Percentiles rank a stretch among this genome's conserved stretches.
Evolutionary conservation across 2,113 vertebrate genomes (phyloP).

Genomic region (Phaetusa simplex): DNA sequence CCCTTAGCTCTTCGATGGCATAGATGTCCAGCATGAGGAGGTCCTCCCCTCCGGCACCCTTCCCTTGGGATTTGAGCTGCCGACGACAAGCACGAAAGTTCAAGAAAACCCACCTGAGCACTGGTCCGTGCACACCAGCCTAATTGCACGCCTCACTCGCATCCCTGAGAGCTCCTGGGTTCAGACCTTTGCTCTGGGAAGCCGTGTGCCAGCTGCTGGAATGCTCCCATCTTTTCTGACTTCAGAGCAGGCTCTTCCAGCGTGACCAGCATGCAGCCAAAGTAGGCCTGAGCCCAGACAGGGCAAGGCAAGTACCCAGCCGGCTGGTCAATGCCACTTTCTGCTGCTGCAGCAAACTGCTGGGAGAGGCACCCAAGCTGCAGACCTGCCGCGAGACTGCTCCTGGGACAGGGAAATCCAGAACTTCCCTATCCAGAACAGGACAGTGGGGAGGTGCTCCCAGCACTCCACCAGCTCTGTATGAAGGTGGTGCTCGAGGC

Average conservation of each 20-base stretch:
- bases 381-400: neutral
- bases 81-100: neutral
- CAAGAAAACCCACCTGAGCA: neutral
- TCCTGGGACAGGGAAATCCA: neutral
- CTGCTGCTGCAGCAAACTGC: neutral
- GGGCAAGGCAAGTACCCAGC: neutral
- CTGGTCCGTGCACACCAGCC: neutral
- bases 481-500: neutral
- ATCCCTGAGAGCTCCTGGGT: neutral
- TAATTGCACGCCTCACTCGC: neutral
- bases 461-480: neutral
- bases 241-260: neutral
- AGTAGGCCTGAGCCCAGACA: neutral
- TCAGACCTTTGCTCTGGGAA: neutral
- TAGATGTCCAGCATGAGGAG: constrained; percentile 98
- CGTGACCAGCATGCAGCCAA: neutral
- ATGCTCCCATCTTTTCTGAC: neutral
- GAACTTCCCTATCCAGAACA: neutral
- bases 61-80: constrained; percentile 94
- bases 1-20: constrained; percentile 93
- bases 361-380: neutral
- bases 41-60: constrained; percentile 87
- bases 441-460: neutral
- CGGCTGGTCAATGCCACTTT: neutral
- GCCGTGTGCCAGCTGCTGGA: neutral